A percentile compares a stretch with the other conserved stretches of the same genome.
Evolutionary conservation across 2,888 invertebrate genomes (phyloP).

Genomic region (Scaptomyza flava): DNA sequence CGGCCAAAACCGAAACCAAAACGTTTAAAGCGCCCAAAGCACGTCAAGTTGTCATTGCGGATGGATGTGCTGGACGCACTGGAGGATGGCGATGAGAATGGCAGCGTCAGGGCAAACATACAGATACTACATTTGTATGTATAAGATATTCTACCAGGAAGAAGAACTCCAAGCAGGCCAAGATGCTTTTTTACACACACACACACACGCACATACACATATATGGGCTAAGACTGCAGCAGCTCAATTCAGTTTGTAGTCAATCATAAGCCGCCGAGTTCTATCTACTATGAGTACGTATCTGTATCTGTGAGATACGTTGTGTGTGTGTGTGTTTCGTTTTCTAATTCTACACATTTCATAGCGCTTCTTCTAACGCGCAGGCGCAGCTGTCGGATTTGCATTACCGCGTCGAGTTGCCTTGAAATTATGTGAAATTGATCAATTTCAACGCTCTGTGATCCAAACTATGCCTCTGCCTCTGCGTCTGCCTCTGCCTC

Average conservation of each 20-base stretch:
- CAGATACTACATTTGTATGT: neutral
- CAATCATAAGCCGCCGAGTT: slow-evolving; percentile 71
- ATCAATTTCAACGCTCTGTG: slow-evolving; percentile 82
- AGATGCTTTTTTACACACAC: slow-evolving; percentile 31
- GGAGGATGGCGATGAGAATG: slow-evolving; percentile 58
- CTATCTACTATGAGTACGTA: slow-evolving; percentile 7
- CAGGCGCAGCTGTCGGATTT: slow-evolving; percentile 78
- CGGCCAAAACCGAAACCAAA: slow-evolving; percentile 44
- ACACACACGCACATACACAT: too few relatives aligned
- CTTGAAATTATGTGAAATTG: slow-evolving; percentile 82
- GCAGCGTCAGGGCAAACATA: slow-evolving; percentile 35
- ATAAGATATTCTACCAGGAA: slow-evolving; percentile 18
- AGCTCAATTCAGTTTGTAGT: slow-evolving; percentile 80
- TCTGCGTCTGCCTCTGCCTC: slow-evolving; percentile 1
- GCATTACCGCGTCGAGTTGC: slow-evolving; percentile 76
- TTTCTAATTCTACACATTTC: slow-evolving; percentile 38
- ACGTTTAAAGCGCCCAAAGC: slow-evolving; percentile 79
- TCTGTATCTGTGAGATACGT: neutral
- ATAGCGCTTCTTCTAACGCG: slow-evolving; percentile 77
- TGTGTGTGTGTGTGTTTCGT: slow-evolving; percentile 14
- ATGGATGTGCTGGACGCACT: slow-evolving; percentile 57
- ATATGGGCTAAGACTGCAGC: slow-evolving; percentile 10
- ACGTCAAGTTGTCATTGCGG: slow-evolving; percentile 75
- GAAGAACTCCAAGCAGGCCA: slow-evolving; percentile 5
- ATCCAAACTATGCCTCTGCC: slow-evolving; percentile 23